Conservation (phyloP, 2,113 vertebrate genomes). For the Antigone vipio region DNA sequence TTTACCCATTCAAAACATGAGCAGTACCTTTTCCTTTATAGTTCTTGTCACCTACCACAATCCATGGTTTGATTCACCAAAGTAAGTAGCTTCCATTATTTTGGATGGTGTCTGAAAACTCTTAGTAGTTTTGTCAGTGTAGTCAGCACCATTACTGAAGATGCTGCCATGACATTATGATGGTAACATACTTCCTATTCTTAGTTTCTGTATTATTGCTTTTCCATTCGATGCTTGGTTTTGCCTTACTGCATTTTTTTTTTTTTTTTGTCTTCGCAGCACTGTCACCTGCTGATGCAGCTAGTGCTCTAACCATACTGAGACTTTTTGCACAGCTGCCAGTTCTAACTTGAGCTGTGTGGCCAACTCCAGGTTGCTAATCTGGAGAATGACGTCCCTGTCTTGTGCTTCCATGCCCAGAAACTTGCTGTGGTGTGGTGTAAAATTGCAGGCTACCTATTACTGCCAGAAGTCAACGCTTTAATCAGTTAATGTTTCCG, state of each 20-base stretch:
- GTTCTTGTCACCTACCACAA: neutral
- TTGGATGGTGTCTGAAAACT: neutral
- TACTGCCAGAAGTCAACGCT: conserved; percentile 47
- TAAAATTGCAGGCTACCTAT: conserved; percentile 30
- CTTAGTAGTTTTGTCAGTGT: neutral
- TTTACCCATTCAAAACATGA: neutral
- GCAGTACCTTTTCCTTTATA: neutral
- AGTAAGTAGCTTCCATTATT: neutral
- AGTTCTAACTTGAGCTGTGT: conserved; percentile 55
- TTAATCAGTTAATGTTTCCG: neutral
- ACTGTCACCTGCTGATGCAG: conserved; percentile 53
- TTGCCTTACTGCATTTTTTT: conserved; percentile 58
- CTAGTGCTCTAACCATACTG: neutral
- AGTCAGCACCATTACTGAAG: neutral
- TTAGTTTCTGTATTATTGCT: conserved; percentile 53
- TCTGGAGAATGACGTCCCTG: conserved; percentile 72
- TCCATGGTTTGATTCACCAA: neutral
- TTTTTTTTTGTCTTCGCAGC: conserved; percentile 32
- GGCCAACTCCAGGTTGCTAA: conserved; percentile 69
- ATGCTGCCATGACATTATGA: neutral
- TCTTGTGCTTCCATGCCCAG: conserved; percentile 51
- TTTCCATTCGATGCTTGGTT: conserved; percentile 54
- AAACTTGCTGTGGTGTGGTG: conserved; percentile 23
- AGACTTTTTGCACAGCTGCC: conserved; percentile 63
- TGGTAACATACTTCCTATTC: conserved; percentile 26